phyloP scores from a whole-genome alignment of 37 sponge, comb jelly and placozoan species.

The Beroe ovata region DNA sequence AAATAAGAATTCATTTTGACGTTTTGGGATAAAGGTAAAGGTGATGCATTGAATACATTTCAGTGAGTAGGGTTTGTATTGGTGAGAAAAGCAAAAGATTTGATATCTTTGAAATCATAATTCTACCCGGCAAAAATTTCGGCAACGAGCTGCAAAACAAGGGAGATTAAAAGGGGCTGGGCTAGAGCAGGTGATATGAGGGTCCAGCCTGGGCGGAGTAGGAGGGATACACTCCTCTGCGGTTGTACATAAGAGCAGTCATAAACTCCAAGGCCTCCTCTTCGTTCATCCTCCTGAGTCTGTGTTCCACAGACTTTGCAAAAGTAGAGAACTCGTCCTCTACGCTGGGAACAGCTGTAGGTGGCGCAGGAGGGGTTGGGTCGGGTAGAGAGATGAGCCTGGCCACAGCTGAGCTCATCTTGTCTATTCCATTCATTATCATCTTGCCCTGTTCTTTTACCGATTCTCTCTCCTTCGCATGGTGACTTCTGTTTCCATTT shows the following conservation, averaged over 20 bases:
- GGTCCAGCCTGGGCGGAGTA: conserved; percentile 14
- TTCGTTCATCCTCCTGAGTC: conserved; percentile 1
- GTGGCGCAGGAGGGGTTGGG: conserved; percentile 15
- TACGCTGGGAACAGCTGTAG: conserved; percentile 1
- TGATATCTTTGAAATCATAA: conserved; percentile 3
- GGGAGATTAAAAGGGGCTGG: conserved; percentile 13
- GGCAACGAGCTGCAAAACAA: conserved; percentile 1
- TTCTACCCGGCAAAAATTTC: conserved; percentile 5
- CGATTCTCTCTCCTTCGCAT: conserved; percentile 6
- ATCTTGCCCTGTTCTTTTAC: background rate
- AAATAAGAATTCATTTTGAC: background rate
- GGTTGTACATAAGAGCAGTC: conserved; percentile 5
- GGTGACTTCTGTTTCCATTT: conserved; percentile 5
- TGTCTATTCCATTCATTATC: background rate
- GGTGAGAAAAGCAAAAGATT: background rate
- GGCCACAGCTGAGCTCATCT: conserved; percentile 13
- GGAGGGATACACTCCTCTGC: conserved; percentile 1
- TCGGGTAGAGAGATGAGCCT: conserved; percentile 13
- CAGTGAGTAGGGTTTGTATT: conserved; percentile 5
- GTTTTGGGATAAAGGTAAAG: background rate
- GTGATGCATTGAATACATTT: conserved; percentile 10
- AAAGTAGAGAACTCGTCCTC: conserved; percentile 12
- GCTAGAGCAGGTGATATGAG: background rate
- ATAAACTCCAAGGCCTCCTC: conserved; percentile 1
- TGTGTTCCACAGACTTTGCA: conserved; percentile 6